Conservation (phyloP, 2,888 invertebrate species). For the Cerceris ruficornis region DNA sequence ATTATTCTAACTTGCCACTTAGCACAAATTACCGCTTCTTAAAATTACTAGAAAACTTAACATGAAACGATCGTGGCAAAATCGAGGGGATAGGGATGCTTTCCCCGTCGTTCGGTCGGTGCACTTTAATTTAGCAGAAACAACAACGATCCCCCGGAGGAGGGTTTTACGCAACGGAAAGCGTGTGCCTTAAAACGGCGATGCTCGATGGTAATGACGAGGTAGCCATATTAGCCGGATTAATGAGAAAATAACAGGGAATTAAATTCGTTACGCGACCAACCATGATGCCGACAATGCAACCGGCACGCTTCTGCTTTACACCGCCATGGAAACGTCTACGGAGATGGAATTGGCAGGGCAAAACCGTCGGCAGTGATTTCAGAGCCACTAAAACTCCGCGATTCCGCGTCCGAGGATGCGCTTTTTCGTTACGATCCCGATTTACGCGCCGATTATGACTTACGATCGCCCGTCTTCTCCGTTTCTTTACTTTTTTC, state of each 20-base stretch:
- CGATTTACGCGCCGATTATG: background rate
- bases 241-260: conserved; percentile 51
- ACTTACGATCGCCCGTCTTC: background rate
- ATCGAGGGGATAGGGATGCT: too few relatives aligned
- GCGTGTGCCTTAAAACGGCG: conserved; percentile 11
- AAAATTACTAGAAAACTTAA: too few relatives aligned
- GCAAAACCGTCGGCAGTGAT: background rate
- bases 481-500: background rate
- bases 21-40: too few relatives aligned
- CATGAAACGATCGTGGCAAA: too few relatives aligned
- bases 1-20: too few relatives aligned
- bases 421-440: background rate
- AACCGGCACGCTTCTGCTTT: background rate
- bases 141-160: too few relatives aligned
- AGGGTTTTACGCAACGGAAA: conserved; percentile 24
- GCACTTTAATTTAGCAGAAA: too few relatives aligned
- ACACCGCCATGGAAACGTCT: too few relatives aligned
- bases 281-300: background rate
- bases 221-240: conserved; percentile 35
- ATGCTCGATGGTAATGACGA: conserved; percentile 22
- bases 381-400: background rate
- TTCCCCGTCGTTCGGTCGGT: too few relatives aligned
- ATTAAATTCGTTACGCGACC: conserved; percentile 18
- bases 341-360: too few relatives aligned
- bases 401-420: background rate